Evolutionary conservation across 2,113 vertebrate genomes (phyloP).

Genomic region (Alethe castanea): DNA sequence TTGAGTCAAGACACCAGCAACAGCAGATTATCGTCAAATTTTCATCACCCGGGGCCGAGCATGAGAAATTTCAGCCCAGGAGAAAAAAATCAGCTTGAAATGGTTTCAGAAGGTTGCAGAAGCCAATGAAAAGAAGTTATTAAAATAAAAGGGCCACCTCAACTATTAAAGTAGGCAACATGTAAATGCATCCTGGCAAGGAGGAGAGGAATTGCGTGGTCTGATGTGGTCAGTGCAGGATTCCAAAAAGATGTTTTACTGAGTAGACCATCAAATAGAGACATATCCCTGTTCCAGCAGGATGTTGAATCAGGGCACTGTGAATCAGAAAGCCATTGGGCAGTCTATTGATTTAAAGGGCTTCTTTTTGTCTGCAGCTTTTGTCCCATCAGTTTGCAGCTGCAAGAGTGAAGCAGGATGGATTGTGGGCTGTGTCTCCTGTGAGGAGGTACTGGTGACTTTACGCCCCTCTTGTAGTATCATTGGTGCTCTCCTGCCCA

Average conservation of each 20-base stretch:
- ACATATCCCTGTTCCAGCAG: background rate
- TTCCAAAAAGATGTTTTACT: background rate
- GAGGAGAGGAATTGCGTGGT: background rate
- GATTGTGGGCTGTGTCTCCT: background rate
- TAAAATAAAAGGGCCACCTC: constrained; percentile 14
- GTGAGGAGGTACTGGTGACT: background rate
- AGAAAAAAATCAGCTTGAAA: background rate
- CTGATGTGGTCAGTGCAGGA: constrained; percentile 3
- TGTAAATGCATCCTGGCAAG: constrained; percentile 6
- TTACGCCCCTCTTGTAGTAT: background rate
- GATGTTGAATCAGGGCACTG: background rate
- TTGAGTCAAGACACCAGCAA: background rate
- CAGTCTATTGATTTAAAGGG: background rate
- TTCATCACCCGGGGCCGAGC: background rate
- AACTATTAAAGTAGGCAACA: background rate
- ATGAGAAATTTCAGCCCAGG: background rate
- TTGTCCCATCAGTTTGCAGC: background rate
- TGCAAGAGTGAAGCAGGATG: background rate
- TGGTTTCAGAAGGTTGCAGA: background rate
- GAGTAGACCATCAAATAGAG: background rate
- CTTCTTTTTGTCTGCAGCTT: background rate
- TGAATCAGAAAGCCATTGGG: background rate
- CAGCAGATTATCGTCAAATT: constrained; percentile 2
- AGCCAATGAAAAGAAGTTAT: constrained; percentile 20
- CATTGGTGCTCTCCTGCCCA: background rate